A percentile compares a stretch with the other conserved stretches of the same genome.
phyloP scores from a whole-genome alignment of 2,113 vertebrate genomes.

The Pagrus major region DNA sequence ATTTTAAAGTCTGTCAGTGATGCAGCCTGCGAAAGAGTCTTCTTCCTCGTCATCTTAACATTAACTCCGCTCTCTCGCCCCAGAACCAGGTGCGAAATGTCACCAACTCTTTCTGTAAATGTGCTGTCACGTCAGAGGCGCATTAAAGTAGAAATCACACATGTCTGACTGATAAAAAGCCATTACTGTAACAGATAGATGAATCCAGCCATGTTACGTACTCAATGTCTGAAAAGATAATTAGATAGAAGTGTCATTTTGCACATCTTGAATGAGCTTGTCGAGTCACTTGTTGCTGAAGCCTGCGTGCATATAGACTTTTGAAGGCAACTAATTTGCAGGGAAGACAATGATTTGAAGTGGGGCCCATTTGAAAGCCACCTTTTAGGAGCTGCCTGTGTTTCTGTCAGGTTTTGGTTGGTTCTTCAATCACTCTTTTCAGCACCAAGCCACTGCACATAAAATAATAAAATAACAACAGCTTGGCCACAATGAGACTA shows the following conservation, averaged over 20 bases:
- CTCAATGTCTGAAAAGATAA: neutral
- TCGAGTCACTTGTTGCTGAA: neutral
- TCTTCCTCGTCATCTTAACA: too few relatives aligned
- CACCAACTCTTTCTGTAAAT: neutral
- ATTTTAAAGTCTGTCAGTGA: neutral
- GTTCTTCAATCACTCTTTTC: constrained; percentile 8
- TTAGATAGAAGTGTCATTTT: neutral
- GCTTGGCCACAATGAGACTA: neutral
- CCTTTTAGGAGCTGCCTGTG: neutral
- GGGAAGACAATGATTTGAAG: neutral
- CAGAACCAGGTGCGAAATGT: neutral
- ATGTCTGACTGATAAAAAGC: neutral
- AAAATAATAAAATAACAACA: neutral
- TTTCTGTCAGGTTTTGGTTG: neutral
- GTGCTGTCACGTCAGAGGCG: neutral
- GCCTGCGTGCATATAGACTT: neutral
- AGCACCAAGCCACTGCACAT: neutral
- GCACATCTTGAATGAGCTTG: neutral
- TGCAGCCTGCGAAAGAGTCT: neutral
- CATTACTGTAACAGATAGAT: neutral
- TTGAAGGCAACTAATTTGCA: neutral
- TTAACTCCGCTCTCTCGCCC: neutral
- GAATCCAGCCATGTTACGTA: neutral
- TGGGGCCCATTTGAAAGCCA: neutral
- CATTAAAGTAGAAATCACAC: neutral